Evolutionary conservation across 2,797 vertebrate species (phyloP).

Genomic region (Sus cebifrons): DNA sequence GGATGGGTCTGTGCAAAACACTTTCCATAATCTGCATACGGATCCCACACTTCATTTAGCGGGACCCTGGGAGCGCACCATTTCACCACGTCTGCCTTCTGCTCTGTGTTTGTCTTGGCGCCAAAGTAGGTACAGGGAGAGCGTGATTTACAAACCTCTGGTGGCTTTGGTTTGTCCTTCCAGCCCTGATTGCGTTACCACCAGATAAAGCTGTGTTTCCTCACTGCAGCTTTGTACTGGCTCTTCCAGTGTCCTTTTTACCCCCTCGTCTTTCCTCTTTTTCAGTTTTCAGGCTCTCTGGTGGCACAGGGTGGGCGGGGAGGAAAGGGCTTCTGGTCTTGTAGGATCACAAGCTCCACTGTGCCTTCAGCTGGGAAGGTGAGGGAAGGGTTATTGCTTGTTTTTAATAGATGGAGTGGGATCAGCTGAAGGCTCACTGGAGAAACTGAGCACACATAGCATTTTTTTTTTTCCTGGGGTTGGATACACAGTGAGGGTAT

Average conservation of each 20-base stretch:
- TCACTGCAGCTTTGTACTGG: neutral
- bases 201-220: neutral
- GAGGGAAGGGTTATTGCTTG: neutral
- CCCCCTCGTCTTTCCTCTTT: neutral
- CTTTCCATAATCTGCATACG: accelerated
- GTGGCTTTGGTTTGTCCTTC: neutral
- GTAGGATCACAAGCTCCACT: neutral
- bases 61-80: neutral
- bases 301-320: neutral
- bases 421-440: neutral
- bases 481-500: neutral
- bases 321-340: neutral
- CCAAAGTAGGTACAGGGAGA: accelerated
- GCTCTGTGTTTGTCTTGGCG: neutral
- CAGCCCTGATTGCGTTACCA: neutral
- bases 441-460: neutral
- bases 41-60: neutral
- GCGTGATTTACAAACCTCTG: neutral
- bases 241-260: neutral
- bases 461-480: neutral
- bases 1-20: accelerated
- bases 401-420: neutral
- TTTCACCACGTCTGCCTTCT: accelerated
- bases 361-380: neutral
- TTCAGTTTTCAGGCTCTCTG: neutral